Base-by-base conservation (phyloP, 1,140 invertebrate genomes). In the Drosophila cardini region DNA sequence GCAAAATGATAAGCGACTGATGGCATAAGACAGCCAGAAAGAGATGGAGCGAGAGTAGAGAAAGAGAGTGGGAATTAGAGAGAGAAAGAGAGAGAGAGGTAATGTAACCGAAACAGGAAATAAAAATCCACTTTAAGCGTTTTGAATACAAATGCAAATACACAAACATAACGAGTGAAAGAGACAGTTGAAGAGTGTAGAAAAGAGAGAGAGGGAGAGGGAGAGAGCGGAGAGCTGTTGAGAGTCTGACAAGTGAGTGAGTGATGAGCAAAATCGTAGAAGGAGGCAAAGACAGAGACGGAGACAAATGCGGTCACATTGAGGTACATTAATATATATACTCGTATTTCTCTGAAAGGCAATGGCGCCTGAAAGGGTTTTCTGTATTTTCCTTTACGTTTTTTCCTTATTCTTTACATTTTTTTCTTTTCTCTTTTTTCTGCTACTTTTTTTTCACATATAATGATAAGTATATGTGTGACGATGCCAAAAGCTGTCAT, bases 81-180 rank as follows among this genome's bases (percentile, higher is more conserved):
- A 2, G 52, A 18, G 42, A 15, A 11, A 9, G 4, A 34, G 10
- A 2, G 11, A 30, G 9, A 30, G 61, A 26, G 46, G 52, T 26
- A 32, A 72, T 63, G 79, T 72, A 73, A 78, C 64, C 70, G 83
- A 83, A 87, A 89, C 79, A 83, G 79, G 83, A 87, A 87, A 89
- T 89, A 87, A 87, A 87, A 87, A 83, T 87, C 76, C 80, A 89
- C 83, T 87, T 87, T 83, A 87, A 87, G 79, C 84, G 76, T 74
- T 87, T 87, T 83, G 81, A 87, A 89, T 87, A 89, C 83, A 87
- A 86, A 87, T 86, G 79, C 79, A 89, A 86, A 86, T 86, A 79
- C 70, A 67, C 36, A 50, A 36, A 52, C 34, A 57, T 30, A 63
- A 4, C n/a, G 11, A 9, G n/a, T 13, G 1, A 6, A 8, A 45